Conservation (phyloP, 2,888 invertebrate genomes). For the Megastigmus dorsalis region DNA sequence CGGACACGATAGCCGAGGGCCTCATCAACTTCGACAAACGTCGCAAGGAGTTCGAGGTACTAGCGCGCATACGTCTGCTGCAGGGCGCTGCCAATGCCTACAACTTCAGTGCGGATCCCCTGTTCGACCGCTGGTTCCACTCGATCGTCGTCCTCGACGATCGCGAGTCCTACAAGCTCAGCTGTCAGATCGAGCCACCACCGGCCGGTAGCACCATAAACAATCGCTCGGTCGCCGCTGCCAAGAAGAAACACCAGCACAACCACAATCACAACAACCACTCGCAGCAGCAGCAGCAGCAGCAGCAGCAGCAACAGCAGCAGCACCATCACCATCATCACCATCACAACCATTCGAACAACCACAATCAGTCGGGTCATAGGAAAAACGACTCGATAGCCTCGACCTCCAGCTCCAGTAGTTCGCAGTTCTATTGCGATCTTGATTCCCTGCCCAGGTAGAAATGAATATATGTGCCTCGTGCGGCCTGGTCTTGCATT, state of each 20-base stretch:
- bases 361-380: constrained; percentile 78
- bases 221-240: constrained; percentile 76
- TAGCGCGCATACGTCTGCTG: constrained; percentile 96
- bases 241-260: constrained; percentile 48
- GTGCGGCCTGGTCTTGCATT: no score
- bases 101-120: constrained; percentile 87
- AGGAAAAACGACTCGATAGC: constrained; percentile 94
- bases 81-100: constrained; percentile 98
- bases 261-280: constrained; percentile 49
- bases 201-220: constrained; percentile 69
- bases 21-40: constrained; percentile 99
- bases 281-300: constrained; percentile 30
- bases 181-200: constrained; percentile 90
- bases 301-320: no score
- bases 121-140: constrained; percentile 97
- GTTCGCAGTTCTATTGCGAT: constrained; percentile 92
- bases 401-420: constrained; percentile 90
- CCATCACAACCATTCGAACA: constrained; percentile 41
- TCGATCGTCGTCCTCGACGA: constrained; percentile 93
- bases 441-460: constrained; percentile 79
- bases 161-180: constrained; percentile 91
- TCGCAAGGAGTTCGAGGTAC: constrained; percentile 97
- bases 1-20: constrained; percentile 87
- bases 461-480: no score
- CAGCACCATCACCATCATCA: constrained; percentile 40